These are phyloP conservation scores for Pardosa pseudoannulata DNA, from an alignment of 2,888 invertebrate genomes.

Conservation along the genomic window DNA sequence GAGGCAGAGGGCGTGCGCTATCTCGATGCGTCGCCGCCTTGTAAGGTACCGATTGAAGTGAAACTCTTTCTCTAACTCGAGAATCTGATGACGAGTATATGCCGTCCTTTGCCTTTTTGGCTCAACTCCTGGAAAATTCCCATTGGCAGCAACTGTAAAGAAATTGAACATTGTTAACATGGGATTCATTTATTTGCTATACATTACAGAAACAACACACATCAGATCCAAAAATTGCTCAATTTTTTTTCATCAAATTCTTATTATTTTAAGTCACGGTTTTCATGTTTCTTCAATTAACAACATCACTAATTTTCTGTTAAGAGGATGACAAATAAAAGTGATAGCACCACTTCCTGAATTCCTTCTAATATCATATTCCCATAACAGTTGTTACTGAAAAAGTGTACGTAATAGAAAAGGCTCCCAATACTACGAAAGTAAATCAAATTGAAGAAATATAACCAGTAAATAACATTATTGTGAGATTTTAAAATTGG, in stretches of 20 bases:
- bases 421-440: too few species aligned
- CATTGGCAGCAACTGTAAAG: conserved; percentile 71
- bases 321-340: too few species aligned
- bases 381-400: too few species aligned
- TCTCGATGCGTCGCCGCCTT: conserved; percentile 95
- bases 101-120: conserved; percentile 97
- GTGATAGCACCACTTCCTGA: too few species aligned
- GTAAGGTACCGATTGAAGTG: conserved; percentile 98
- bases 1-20: conserved; percentile 95
- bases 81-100: conserved; percentile 97
- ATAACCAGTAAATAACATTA: too few species aligned
- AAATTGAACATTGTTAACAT: neutral
- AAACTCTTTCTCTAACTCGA: conserved; percentile 98
- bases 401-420: too few species aligned
- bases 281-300: too few species aligned
- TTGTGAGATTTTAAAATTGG: too few species aligned
- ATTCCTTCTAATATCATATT: too few species aligned
- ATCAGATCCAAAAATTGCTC: conserved; percentile 8
- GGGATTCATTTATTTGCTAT: neutral
- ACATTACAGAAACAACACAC: neutral
- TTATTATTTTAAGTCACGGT: too few species aligned
- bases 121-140: conserved; percentile 91
- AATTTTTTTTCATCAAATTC: neutral
- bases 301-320: too few species aligned
- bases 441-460: too few species aligned